phyloP scores from a whole-genome alignment of 2,888 invertebrate species.

The Alcis repandata region DNA sequence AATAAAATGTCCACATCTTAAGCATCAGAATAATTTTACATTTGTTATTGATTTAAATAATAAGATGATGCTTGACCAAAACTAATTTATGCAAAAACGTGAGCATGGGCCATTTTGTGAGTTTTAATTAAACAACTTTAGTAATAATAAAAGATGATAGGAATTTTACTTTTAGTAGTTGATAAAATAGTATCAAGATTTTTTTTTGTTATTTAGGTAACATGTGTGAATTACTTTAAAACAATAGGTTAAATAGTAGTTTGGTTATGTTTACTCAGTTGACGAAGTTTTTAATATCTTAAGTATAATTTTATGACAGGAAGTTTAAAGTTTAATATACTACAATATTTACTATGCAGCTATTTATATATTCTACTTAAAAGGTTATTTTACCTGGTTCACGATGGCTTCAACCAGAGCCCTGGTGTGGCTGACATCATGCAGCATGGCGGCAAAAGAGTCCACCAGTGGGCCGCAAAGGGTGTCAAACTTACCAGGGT shows the following conservation, averaged over 20 bases:
- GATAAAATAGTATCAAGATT: too few species aligned
- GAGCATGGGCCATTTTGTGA: neutral
- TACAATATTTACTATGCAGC: neutral
- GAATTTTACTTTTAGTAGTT: too few species aligned
- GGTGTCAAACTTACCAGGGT: constrained; percentile 92
- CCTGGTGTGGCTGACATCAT: constrained; percentile 87
- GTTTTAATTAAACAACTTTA: neutral
- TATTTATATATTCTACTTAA: neutral
- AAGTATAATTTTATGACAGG: neutral
- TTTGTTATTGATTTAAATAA: constrained; percentile 5
- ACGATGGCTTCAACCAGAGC: constrained; percentile 90
- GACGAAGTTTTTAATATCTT: too few species aligned
- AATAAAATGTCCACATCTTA: neutral
- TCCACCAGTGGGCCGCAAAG: constrained; percentile 90
- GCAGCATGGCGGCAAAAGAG: constrained; percentile 89
- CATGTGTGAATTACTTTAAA: too few species aligned
- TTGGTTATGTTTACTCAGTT: too few species aligned
- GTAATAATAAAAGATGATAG: neutral
- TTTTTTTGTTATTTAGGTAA: too few species aligned
- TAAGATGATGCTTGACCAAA: constrained; percentile 6
- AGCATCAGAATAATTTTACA: constrained; percentile 15
- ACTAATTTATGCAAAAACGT: constrained; percentile 3
- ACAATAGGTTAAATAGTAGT: too few species aligned
- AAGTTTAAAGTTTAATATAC: neutral
- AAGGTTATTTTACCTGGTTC: constrained; percentile 80